Conservation (phyloP, 35 echinoderm and acorn worm genomes). For the Stichopus chloronotus region DNA sequence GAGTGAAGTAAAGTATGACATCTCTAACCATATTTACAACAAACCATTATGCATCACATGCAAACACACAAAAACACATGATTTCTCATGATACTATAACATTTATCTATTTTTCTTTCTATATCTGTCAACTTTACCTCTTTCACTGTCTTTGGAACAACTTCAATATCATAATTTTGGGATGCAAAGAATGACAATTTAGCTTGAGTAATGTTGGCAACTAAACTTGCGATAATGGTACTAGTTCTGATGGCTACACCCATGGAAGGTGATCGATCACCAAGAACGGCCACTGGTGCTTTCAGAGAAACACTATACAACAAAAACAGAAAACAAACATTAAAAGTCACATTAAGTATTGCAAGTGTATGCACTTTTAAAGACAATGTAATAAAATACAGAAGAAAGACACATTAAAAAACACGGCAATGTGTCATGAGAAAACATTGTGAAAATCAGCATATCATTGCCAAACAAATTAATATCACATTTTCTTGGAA, state of each 20-base stretch:
- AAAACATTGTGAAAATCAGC: no score
- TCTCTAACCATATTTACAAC: no score
- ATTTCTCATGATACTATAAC: background rate
- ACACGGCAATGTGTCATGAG: background rate
- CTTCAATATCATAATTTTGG: constrained; percentile 56
- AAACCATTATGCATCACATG: no score
- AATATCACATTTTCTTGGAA: no score
- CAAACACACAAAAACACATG: no score
- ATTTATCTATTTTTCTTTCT: background rate
- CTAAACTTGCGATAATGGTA: constrained; percentile 88
- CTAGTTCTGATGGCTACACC: constrained; percentile 86
- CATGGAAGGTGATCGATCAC: constrained; percentile 95
- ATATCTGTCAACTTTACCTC: constrained; percentile 57
- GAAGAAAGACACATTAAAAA: background rate
- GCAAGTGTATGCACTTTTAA: background rate
- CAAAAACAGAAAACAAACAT: constrained; percentile 29
- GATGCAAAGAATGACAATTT: constrained; percentile 87
- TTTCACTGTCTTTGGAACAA: constrained; percentile 68
- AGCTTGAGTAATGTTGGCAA: constrained; percentile 71
- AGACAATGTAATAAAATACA: background rate
- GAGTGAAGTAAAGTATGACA: no score
- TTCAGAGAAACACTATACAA: constrained; percentile 72
- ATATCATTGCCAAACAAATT: no score
- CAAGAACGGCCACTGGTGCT: constrained; percentile 88
- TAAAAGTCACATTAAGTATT: background rate